phyloP scores from a whole-genome alignment of 2,113 vertebrate species.

The Thamnaconus septentrionalis region DNA sequence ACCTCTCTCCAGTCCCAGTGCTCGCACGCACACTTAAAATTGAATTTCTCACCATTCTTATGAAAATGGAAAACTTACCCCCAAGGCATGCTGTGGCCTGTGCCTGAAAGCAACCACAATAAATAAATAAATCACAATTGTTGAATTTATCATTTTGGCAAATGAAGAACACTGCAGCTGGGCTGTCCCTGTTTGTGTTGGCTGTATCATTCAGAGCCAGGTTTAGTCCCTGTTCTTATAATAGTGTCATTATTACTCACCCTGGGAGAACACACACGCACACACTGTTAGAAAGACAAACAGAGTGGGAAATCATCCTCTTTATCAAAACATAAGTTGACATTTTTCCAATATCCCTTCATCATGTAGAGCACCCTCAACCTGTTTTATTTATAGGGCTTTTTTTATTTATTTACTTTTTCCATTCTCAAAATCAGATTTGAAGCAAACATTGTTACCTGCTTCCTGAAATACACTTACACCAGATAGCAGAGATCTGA shows the following conservation, averaged over 20 bases:
- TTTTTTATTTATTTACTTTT: conserved; percentile 10
- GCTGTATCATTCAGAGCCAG: conserved; percentile 34
- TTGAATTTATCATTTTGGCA: conserved; percentile 30
- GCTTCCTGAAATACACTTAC: conserved; percentile 2
- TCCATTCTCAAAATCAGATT: conserved; percentile 8
- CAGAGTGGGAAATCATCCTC: conserved; percentile 18
- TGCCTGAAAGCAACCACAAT: conserved; percentile 20
- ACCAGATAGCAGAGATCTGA: background rate
- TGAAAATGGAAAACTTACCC: conserved; percentile 29
- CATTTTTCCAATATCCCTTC: conserved; percentile 45
- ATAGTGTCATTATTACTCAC: conserved; percentile 37
- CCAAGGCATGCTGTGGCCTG: conserved; percentile 25
- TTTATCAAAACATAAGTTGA: conserved; percentile 28
- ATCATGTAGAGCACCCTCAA: conserved; percentile 18
- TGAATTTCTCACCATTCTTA: conserved; percentile 37
- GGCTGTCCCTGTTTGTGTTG: conserved; percentile 18
- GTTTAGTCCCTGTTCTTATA: conserved; percentile 34
- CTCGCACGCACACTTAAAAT: conserved; percentile 21
- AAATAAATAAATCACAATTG: conserved; percentile 43
- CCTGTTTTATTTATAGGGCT: conserved; percentile 37
- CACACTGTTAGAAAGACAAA: conserved; percentile 14
- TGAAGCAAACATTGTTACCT: conserved; percentile 12
- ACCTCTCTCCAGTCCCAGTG: conserved; percentile 6
- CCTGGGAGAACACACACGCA: background rate
- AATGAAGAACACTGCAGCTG: conserved; percentile 6